Conservation (phyloP, 35 echinoderm and acorn worm species). For the Nesometra sesokonis region DNA sequence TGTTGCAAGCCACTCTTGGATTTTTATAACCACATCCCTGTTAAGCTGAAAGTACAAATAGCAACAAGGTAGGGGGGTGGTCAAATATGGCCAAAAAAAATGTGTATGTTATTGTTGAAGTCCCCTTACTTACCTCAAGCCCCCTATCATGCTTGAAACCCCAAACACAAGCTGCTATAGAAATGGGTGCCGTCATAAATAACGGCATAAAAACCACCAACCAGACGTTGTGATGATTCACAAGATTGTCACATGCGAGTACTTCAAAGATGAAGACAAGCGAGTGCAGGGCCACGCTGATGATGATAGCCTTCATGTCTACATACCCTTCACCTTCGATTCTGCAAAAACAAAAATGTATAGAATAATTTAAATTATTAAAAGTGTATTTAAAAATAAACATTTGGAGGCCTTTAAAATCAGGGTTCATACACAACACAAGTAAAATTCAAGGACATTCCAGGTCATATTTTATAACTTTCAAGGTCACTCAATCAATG, state of each 20-base stretch:
- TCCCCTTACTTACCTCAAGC: slow-evolving; percentile 59
- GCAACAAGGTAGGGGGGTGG: too few species aligned
- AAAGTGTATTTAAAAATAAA: too few species aligned
- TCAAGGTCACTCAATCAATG: too few species aligned
- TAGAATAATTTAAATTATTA: background rate
- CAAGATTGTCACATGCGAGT: slow-evolving; percentile 65
- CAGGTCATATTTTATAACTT: too few species aligned
- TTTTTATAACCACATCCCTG: too few species aligned
- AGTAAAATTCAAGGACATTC: too few species aligned
- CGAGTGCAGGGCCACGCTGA: slow-evolving; percentile 71
- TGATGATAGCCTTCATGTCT: slow-evolving; percentile 87
- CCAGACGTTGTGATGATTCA: slow-evolving; percentile 55
- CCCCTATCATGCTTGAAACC: slow-evolving; percentile 91
- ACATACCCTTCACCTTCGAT: slow-evolving; percentile 96
- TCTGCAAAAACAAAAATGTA: slow-evolving; percentile 16
- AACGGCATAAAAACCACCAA: slow-evolving; percentile 88
- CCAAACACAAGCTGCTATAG: slow-evolving; percentile 94
- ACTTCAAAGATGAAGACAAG: slow-evolving; percentile 90
- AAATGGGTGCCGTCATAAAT: slow-evolving; percentile 76
- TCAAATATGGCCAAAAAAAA: too few species aligned
- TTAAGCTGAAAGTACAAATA: too few species aligned
- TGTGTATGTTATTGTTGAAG: too few species aligned
- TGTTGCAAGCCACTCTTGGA: too few species aligned
- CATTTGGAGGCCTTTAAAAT: background rate
- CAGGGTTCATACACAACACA: background rate